These are phyloP conservation scores for Acleris sparsana DNA, from an alignment of 2,888 invertebrate species.

Conservation along the genomic window DNA sequence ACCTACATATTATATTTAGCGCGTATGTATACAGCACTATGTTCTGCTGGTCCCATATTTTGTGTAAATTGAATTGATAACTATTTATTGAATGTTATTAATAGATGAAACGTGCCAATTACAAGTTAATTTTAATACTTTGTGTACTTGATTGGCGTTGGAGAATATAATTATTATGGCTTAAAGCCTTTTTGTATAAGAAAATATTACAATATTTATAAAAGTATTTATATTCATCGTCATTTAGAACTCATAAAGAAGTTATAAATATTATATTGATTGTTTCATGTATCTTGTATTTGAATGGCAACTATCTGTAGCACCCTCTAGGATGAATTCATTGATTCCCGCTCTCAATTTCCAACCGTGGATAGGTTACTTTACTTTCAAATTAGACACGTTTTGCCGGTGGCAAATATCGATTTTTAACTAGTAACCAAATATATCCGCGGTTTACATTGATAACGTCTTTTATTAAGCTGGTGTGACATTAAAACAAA, in stretches of 20 bases:
- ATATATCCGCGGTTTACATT: too few relatives aligned
- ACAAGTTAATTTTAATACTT: constrained; percentile 32
- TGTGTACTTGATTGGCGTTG: constrained; percentile 20
- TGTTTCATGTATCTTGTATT: constrained; percentile 20
- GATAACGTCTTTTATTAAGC: too few relatives aligned
- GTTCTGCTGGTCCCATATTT: constrained; percentile 9
- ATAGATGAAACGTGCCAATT: constrained; percentile 35
- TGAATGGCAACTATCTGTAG: background rate
- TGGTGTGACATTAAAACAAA: too few relatives aligned
- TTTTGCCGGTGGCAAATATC: too few relatives aligned
- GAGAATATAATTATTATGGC: constrained; percentile 29
- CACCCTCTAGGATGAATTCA: background rate
- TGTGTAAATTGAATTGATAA: constrained; percentile 20
- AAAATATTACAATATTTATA: constrained; percentile 29
- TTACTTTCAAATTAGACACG: too few relatives aligned
- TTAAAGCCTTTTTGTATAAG: constrained; percentile 29
- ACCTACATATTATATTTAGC: constrained; percentile 3
- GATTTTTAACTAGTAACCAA: too few relatives aligned
- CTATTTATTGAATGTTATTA: constrained; percentile 32
- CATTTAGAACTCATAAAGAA: constrained; percentile 10
- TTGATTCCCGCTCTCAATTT: background rate
- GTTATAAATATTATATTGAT: constrained; percentile 16
- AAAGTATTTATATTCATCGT: constrained; percentile 18
- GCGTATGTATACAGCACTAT: constrained; percentile 11
- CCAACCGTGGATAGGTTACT: too few relatives aligned